phyloP scores from a whole-genome alignment of 2,888 invertebrate species.

The Plebejus anna region DNA sequence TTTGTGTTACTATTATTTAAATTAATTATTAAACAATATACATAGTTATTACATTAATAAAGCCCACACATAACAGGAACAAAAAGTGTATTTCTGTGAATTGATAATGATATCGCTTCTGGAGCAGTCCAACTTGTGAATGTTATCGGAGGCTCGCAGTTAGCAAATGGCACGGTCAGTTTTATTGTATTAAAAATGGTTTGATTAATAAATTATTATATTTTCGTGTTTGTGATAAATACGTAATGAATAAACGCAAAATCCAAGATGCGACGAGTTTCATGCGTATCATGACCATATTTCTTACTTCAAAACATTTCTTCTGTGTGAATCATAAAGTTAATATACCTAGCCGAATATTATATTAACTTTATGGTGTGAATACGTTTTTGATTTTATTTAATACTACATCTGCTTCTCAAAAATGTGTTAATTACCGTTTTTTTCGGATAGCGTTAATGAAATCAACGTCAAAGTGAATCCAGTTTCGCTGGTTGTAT shows the following conservation, averaged over 20 bases:
- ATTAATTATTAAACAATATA: neutral
- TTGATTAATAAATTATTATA: too few relatives aligned
- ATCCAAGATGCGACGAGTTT: too few relatives aligned
- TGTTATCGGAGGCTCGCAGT: slow-evolving; percentile 32
- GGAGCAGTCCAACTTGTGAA: slow-evolving; percentile 48
- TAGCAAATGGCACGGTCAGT: neutral
- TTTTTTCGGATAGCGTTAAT: neutral
- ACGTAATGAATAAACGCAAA: too few relatives aligned
- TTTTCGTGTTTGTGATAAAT: too few relatives aligned
- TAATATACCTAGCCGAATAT: too few relatives aligned
- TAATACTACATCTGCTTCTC: neutral
- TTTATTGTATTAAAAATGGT: too few relatives aligned
- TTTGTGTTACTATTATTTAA: too few relatives aligned
- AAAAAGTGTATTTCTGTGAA: slow-evolving; percentile 43
- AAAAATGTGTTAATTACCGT: neutral
- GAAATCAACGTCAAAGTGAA: neutral
- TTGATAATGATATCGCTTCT: slow-evolving; percentile 51
- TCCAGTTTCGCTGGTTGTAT: neutral
- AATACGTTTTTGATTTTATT: too few relatives aligned
- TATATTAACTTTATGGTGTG: too few relatives aligned
- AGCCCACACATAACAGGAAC: neutral
- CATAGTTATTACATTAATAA: neutral
- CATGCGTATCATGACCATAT: too few relatives aligned
- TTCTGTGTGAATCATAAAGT: neutral
- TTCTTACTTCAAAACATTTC: too few relatives aligned